Evolutionary conservation across 2,797 vertebrate genomes (phyloP), one percentile per base, ranked within the genome.

Genomic region (Anas bernieri): DNA sequence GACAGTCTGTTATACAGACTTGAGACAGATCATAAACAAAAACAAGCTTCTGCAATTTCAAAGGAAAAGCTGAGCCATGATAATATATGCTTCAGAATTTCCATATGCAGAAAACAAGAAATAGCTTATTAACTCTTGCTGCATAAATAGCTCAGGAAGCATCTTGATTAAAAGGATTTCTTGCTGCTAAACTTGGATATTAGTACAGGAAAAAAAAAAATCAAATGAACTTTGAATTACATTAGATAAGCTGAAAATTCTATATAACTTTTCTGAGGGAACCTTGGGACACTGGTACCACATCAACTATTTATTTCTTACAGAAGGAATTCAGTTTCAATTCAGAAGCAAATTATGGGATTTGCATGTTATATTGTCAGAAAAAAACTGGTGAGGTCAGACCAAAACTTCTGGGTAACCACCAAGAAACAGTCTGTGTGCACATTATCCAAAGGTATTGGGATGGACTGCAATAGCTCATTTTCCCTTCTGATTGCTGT

Each of bases 1-100:
- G 95, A 77, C 90, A 91, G 91, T 68, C 93, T 96, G 93, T 92
- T 95, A 75, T 85, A 80, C 54, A 95, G 78, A 80, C 68, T 95
- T 4, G 1, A 94, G 86, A 84, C 59, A 90, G 77, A 94, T 84
- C 74, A 94, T 85, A 94, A 92, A 92, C 46, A 95, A 95, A 94
- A 94, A 64, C 83, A 95, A 89, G 62, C 66, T 89, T 90, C 84
- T 85, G n/a, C 33, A 64, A 69, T 86, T 95, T 95, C 79, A 94
- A 75, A 95, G 30, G 66, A 80, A 90, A 92, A 95, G 41, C 37
- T 69, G 50, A 95, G 14, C 33, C n/a, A 59, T 66, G 45, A 43
- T 89, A 92, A 83, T 85, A 67, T 48, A 81, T 77, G 20, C 33
- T 72, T 89, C 28, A 81, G 66, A 89, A 80, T 89, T 83, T 62